Evolutionary conservation across 2,113 vertebrate species (phyloP), one percentile per base, ranked within the genome.

Genomic region (Galeopterus variegatus): DNA sequence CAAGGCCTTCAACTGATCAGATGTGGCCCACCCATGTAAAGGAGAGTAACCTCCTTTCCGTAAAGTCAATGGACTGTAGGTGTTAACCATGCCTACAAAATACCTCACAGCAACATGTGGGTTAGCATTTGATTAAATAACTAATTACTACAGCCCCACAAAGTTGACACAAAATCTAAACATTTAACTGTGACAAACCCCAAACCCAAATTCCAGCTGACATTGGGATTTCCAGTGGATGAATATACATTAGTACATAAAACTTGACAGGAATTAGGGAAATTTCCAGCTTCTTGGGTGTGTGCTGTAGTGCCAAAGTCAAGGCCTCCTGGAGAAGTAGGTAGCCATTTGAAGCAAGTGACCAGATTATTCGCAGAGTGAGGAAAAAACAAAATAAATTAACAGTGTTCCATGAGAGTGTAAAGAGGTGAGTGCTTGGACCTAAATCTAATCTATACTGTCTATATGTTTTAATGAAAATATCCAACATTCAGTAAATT

Each of bases 251-350:
- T 11, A 19, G 15, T 7, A 41, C n/a, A 28, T 8, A 72, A 62
- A 24, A 11, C 41, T 1, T n/a, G 54, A 33, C 33, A 9, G 21
- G 36, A 9, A 80, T 11, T 15, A 3, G 18, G 54, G 21, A 1
- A 24, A 31, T 0, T 5, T 0, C 6, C 45, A 8, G 28, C 5
- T 7, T 13, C 13, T 8, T 11, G 5, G 17, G 1, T 1, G 1
- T 15, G 26, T 1, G 14, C 19, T 2, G 2, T 12, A 6, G 0
- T 3, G 2, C 17, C 60, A 10, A n/a, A 6, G 67, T 12, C 26
- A 36, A 2, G 0, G 6, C 18, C 28, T 17, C 11, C 2, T 1
- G 2, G 21, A 0, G 4, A 24, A 4, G 4, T 0, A 1, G 3
- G 21, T 0, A 8, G 11, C 10, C 33, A 6, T 58, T 28, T 36